Conservation (phyloP, 1,140 invertebrate genomes). For the Lamellibrachia luymesi region DNA sequence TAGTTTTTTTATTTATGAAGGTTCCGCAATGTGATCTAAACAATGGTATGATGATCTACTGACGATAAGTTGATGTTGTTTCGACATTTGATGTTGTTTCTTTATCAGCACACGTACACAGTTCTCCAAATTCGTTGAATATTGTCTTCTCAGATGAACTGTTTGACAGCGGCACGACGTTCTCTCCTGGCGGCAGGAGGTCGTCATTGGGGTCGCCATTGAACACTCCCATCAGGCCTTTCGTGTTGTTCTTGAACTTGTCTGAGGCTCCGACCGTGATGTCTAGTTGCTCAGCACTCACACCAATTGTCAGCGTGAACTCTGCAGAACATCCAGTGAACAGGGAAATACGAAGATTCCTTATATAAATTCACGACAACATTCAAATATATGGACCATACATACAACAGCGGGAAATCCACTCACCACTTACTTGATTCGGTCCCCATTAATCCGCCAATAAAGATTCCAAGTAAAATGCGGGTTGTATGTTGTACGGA, state of each 20-base stretch:
- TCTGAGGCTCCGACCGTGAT: background rate
- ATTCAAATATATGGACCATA: no score
- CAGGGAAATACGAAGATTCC: background rate
- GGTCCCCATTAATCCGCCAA: no score
- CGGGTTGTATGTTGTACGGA: no score
- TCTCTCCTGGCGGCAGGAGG: background rate
- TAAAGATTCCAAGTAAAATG: no score
- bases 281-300: background rate
- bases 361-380: no score
- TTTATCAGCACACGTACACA: background rate
- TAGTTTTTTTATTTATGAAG: background rate
- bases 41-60: no score
- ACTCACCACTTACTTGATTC: no score
- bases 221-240: conserved; percentile 2
- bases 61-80: no score
- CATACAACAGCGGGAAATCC: no score
- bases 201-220: background rate
- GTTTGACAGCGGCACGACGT: background rate
- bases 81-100: background rate
- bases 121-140: conserved; percentile 9
- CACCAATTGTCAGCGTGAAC: background rate
- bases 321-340: background rate
- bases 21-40: no score
- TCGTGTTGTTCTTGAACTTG: conserved; percentile 6
- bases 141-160: background rate